phyloP scores from a whole-genome alignment of 2,888 invertebrate genomes.

The Callyntrura guangdongensis region DNA sequence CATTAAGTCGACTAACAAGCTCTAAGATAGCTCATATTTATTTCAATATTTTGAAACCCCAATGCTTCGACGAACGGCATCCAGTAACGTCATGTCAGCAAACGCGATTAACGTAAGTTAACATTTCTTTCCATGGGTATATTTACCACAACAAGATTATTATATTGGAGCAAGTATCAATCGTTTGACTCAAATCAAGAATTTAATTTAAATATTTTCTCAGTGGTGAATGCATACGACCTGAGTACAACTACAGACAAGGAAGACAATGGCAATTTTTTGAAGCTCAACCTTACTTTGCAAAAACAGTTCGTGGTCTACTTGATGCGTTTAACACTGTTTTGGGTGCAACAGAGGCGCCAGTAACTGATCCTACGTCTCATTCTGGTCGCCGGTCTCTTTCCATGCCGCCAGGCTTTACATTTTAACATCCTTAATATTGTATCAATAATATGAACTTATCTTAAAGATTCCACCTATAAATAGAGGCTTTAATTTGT shows the following conservation, averaged over 20 bases:
- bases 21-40: conserved; percentile 90
- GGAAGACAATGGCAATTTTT: conserved; percentile 83
- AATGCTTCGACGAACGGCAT: conserved; percentile 90
- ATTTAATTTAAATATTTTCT: not conserved
- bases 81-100: conserved; percentile 87
- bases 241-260: conserved; percentile 79
- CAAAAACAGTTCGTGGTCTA: conserved; percentile 77
- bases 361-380: conserved; percentile 54
- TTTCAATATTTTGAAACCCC: conserved; percentile 91
- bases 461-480: no score
- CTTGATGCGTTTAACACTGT: conserved; percentile 59
- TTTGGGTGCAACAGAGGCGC: conserved; percentile 52
- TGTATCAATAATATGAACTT: no score
- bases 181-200: not conserved
- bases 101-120: conserved; percentile 83
- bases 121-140: not conserved
- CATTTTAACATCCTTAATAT: conserved; percentile 22
- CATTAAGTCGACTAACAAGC: conserved; percentile 87
- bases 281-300: conserved; percentile 83
- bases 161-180: no score
- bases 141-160: not conserved
- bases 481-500: no score
- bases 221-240: conserved; percentile 83
- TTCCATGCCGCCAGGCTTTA: conserved; percentile 69
- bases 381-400: conserved; percentile 52